Evolutionary conservation across 2,888 invertebrate species (phyloP).

Genomic region (Beris morrisii): DNA sequence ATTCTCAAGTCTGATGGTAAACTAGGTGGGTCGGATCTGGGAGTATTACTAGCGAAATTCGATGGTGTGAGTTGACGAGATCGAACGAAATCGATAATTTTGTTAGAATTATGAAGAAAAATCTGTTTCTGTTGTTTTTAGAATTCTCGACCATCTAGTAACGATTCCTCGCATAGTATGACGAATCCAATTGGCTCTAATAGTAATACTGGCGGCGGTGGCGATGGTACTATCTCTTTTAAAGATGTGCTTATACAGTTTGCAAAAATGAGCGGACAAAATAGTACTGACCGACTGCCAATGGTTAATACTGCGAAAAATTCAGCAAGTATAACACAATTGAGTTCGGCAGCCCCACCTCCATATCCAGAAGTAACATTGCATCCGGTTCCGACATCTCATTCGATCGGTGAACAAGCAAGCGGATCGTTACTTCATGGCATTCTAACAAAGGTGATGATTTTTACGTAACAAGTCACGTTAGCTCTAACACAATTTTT

Average conservation of each 20-base stretch:
- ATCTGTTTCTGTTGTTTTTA: conserved; percentile 22
- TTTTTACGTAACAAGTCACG: conserved; percentile 1
- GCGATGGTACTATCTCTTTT: conserved; percentile 57
- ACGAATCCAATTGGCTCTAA: conserved; percentile 52
- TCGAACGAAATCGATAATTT: neutral
- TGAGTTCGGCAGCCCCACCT: conserved; percentile 53
- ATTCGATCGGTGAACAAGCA: conserved; percentile 56
- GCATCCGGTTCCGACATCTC: conserved; percentile 64
- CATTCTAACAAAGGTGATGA: conserved; percentile 69
- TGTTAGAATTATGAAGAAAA: neutral
- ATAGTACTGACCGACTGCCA: conserved; percentile 33
- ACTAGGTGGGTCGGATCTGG: conserved; percentile 35
- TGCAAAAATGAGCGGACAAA: conserved; percentile 60
- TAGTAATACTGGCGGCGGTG: conserved; percentile 44
- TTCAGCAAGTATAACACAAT: conserved; percentile 47
- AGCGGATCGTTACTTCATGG: conserved; percentile 71
- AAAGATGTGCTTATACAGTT: conserved; percentile 78
- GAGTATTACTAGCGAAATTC: conserved; percentile 36
- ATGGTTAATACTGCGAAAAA: conserved; percentile 29
- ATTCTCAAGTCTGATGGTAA: conserved; percentile 42
- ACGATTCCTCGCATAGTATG: conserved; percentile 60
- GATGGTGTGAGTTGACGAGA: conserved; percentile 31
- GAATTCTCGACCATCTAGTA: conserved; percentile 57
- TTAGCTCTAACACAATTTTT: neutral
- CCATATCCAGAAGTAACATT: conserved; percentile 76